Evolutionary conservation across 2,888 invertebrate genomes (phyloP).

Genomic region (Dromius quadrimaculatus): DNA sequence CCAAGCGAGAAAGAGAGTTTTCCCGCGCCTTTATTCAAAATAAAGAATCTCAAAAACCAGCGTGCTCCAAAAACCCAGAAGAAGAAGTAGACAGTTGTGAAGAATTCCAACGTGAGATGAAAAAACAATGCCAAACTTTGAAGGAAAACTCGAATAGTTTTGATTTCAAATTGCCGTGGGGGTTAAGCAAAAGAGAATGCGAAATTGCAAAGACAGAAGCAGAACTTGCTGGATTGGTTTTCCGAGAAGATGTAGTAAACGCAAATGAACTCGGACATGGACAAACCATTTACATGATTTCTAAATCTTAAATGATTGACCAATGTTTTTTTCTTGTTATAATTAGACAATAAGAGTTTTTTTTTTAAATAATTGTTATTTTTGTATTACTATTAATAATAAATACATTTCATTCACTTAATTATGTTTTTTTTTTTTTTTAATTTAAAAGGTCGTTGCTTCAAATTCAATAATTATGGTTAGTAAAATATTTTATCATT

Average conservation of each 20-base stretch:
- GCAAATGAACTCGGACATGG: neutral
- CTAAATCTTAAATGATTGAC: too few species aligned
- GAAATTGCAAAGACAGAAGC: constrained; percentile 68
- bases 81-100: constrained; percentile 61
- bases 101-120: constrained; percentile 64
- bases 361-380: too few species aligned
- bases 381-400: too few species aligned
- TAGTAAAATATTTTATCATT: too few species aligned
- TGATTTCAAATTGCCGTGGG: constrained; percentile 68
- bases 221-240: constrained; percentile 67
- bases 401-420: too few species aligned
- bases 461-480: too few species aligned
- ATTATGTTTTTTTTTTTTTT: too few species aligned
- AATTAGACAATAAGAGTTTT: too few species aligned
- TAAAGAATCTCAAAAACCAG: constrained; percentile 21
- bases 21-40: constrained; percentile 62
- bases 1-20: constrained; percentile 58
- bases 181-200: constrained; percentile 67
- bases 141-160: constrained; percentile 65
- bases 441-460: too few species aligned
- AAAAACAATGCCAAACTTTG: constrained; percentile 67
- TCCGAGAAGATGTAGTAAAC: constrained; percentile 62
- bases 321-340: too few species aligned
- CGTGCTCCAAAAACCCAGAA: constrained; percentile 52
- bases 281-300: constrained; percentile 12